Percentiles rank a stretch among this genome's conserved stretches.
Evolutionary conservation across 1,140 invertebrate species (phyloP).

Genomic region (Trinorchestia longiramus): DNA sequence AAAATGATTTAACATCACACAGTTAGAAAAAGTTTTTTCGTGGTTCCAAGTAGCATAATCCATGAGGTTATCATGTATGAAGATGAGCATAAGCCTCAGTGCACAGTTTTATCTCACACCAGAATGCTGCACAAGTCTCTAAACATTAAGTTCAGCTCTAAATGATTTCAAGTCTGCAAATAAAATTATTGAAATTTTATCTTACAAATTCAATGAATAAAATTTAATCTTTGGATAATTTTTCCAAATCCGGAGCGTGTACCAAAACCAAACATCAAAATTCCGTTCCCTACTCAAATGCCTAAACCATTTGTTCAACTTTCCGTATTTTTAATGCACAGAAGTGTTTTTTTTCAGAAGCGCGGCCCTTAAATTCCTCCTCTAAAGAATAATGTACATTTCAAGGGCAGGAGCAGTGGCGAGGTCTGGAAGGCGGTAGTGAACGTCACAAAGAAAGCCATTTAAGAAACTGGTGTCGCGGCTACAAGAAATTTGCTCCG

Average conservation of each 20-base stretch:
- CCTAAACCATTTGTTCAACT: neutral
- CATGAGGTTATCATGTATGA: neutral
- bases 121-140: neutral
- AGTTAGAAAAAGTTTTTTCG: neutral
- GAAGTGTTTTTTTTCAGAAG: neutral
- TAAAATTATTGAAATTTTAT: neutral
- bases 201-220: neutral
- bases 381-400: neutral
- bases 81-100: neutral
- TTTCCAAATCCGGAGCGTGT: neutral
- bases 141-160: no score
- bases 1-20: neutral
- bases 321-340: no score
- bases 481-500: neutral
- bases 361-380: neutral
- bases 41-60: neutral
- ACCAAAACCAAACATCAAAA: neutral
- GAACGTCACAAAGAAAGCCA: neutral
- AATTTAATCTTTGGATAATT: neutral
- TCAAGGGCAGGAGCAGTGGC: neutral
- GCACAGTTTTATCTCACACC: neutral
- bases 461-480: neutral
- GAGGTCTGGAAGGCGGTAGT: neutral
- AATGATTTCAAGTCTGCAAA: neutral
- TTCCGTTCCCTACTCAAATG: neutral